Evolutionary conservation across 2,113 vertebrate genomes (phyloP).

Genomic region (Triplophysa siluroides): DNA sequence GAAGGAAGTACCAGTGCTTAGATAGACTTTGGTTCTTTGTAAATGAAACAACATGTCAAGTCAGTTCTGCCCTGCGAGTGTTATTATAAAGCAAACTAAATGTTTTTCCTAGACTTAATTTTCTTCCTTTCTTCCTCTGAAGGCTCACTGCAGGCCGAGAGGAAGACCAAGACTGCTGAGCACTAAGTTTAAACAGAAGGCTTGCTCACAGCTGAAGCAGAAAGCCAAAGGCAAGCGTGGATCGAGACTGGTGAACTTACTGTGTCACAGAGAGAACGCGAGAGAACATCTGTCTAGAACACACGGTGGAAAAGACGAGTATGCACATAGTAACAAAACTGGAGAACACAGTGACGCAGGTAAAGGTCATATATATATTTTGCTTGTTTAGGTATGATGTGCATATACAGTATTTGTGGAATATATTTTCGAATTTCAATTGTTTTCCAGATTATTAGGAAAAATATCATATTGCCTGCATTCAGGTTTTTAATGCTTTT

Average conservation of each 20-base stretch:
- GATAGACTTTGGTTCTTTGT: neutral
- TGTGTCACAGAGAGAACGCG: slow-evolving; percentile 72
- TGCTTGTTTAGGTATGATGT: neutral
- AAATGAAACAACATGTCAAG: neutral
- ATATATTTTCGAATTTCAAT: too few species aligned
- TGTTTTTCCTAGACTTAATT: neutral
- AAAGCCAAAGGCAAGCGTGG: slow-evolving; percentile 80
- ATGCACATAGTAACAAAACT: slow-evolving; percentile 41
- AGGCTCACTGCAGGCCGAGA: slow-evolving; percentile 76
- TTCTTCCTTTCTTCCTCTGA: slow-evolving; percentile 45
- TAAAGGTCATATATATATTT: slow-evolving; percentile 27
- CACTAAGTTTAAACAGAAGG: slow-evolving; percentile 76
- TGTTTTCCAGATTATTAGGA: too few species aligned
- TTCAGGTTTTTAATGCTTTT: too few species aligned
- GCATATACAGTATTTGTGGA: too few species aligned
- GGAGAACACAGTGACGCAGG: slow-evolving; percentile 66
- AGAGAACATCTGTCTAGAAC: slow-evolving; percentile 62
- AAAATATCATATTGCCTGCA: neutral
- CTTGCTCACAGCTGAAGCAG: slow-evolving; percentile 82
- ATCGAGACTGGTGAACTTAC: slow-evolving; percentile 65
- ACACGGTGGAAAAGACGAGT: slow-evolving; percentile 53
- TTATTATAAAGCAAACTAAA: neutral
- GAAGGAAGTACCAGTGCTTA: neutral
- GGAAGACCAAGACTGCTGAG: slow-evolving; percentile 70
- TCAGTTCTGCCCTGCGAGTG: neutral